phyloP scores from a whole-genome alignment of 1,140 invertebrate species.

The Caenorhabditis tropicalis region DNA sequence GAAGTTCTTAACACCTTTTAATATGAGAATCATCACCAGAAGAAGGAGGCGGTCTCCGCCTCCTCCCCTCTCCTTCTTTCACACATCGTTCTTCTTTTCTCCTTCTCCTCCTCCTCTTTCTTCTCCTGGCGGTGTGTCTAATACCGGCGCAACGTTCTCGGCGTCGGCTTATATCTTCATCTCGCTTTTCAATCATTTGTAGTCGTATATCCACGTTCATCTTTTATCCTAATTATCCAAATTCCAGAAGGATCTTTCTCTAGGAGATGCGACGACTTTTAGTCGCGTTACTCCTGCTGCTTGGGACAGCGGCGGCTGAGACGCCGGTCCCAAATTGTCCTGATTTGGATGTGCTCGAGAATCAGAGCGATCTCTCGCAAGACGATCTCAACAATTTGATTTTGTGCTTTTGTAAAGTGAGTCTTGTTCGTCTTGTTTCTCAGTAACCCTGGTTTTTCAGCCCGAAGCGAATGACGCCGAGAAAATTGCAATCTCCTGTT shows the following conservation, averaged over 20 bases:
- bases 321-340: conserved; percentile 49
- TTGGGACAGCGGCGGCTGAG: neutral
- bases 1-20: too few species aligned
- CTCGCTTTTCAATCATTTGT: conserved; percentile 26
- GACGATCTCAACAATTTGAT: conserved; percentile 50
- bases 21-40: too few species aligned
- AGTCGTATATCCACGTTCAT: too few species aligned
- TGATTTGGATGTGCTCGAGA: conserved; percentile 49
- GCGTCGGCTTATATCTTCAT: neutral
- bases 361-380: conserved; percentile 10
- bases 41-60: too few species aligned
- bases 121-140: neutral
- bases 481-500: conserved; percentile 44
- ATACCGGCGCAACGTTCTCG: neutral
- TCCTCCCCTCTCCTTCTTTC: neutral
- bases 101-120: neutral
- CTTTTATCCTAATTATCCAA: too few species aligned
- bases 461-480: neutral
- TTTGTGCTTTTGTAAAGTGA: conserved; percentile 55
- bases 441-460: neutral
- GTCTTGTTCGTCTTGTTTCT: neutral
- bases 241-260: too few species aligned
- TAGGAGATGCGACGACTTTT: neutral
- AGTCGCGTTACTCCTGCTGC: neutral
- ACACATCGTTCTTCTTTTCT: neutral